phyloP scores from a whole-genome alignment of 2,888 invertebrate genomes.

The Tupiocoris notatus region DNA sequence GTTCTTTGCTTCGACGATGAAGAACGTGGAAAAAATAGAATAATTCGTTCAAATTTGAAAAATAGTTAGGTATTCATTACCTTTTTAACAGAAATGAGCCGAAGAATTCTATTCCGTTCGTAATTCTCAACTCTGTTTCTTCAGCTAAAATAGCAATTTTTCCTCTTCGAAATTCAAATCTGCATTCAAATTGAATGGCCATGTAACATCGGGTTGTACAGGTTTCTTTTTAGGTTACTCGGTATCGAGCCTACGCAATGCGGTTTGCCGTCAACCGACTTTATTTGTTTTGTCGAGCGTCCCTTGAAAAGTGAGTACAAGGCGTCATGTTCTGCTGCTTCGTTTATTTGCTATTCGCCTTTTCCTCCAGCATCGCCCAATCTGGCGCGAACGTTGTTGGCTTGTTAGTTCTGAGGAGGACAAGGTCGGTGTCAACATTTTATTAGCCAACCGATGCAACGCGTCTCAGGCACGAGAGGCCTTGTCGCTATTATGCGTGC shows the following conservation, averaged over 20 bases:
- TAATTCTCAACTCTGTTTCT: too few species aligned
- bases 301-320: neutral
- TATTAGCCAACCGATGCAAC: conserved; percentile 17
- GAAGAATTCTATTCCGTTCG: too few species aligned
- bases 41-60: too few species aligned
- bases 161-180: neutral
- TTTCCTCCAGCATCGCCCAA: neutral
- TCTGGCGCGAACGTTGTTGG: neutral
- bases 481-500: too few species aligned
- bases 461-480: neutral
- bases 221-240: neutral
- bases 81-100: too few species aligned
- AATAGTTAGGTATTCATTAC: too few species aligned
- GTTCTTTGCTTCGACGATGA: too few species aligned
- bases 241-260: neutral
- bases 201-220: too few species aligned
- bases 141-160: neutral
- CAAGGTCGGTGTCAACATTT: conserved; percentile 35
- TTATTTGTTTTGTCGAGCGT: neutral
- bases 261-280: neutral
- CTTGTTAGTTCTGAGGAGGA: conserved; percentile 9
- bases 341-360: neutral
- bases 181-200: neutral
- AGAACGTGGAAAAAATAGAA: too few species aligned
- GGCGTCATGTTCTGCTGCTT: neutral